Evolutionary conservation across 2,113 vertebrate genomes (phyloP), one percentile per base, ranked within the genome.

Genomic region (Phodopus roborovskii): DNA sequence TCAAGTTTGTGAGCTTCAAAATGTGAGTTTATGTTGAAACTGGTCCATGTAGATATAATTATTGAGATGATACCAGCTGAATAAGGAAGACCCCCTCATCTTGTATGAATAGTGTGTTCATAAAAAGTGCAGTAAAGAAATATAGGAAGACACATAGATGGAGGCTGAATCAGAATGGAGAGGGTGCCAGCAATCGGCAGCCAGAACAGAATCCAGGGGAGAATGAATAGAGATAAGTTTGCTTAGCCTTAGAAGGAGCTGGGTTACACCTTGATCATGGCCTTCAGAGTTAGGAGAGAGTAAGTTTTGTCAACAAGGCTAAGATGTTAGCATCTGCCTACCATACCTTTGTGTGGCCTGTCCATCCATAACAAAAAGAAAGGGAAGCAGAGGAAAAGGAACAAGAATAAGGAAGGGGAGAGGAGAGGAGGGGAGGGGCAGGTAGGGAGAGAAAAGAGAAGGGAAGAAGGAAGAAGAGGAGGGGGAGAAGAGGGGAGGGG

Each of bases 261-360:
- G 13, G 0, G 3, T 26, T 28, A 50, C 1, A 2, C n/a, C 15
- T 19, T 62, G 64, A 4, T 7, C 19, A n/a, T 5, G 7, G 24
- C 8, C 81, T 60, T 74, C 30, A 60, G 9, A 28, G 22, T 39
- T 42, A 17, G 12, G 48, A 58, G 48, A 45, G 8, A 62, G 26
- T 16, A 30, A 10, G 56, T 42, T 53, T 5, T 36, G 10, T 28
- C 28, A 17, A 62, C 16, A 10, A 10, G 1, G 36, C 4, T n/a
- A 16, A 53, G 5, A 1, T 2, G 11, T 0, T 1, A 45, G 15
- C 1, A 10, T 4, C n/a, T 30, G 2, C 0, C 7, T 20, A 17
- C 5, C 7, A 3, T 42, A 24, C 42, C 71, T 64, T 84, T 84
- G 20, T 5, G 39, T n/a, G 19, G 11, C 33, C 50, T 58, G 5